phyloP scores from a whole-genome alignment of 1,140 invertebrate species.

The Coenobita brevimanus region DNA sequence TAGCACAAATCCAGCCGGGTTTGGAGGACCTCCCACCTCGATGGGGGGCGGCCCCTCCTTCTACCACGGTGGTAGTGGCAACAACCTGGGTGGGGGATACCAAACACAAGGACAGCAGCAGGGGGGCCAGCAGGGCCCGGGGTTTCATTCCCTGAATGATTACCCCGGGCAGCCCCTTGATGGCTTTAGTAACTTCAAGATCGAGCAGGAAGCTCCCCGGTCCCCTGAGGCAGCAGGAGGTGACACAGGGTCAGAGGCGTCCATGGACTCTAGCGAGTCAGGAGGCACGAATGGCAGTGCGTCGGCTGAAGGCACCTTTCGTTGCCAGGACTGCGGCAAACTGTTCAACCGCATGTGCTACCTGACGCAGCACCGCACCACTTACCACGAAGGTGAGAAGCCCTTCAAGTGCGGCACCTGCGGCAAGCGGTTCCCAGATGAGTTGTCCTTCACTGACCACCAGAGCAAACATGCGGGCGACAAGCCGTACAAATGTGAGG shows the following conservation, averaged over 20 bases:
- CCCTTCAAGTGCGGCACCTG: conserved; percentile 88
- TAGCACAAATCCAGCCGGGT: conserved; percentile 63
- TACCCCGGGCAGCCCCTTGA: conserved; percentile 64
- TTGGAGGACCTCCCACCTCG: conserved; percentile 42
- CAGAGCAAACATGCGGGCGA: conserved; percentile 85
- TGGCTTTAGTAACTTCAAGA: conserved; percentile 51
- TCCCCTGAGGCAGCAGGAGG: conserved; percentile 46
- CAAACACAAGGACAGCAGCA: conserved; percentile 19
- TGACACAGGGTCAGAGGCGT: conserved; percentile 63
- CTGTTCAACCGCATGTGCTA: conserved; percentile 90
- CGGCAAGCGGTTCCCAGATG: conserved; percentile 85
- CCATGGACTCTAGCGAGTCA: conserved; percentile 65
- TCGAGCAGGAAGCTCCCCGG: conserved; percentile 19
- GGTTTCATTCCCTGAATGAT: conserved; percentile 68
- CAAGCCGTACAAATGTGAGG: conserved; percentile 90
- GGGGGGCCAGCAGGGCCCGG: conserved; percentile 68
- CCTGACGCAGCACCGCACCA: conserved; percentile 90
- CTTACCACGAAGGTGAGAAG: conserved; percentile 89
- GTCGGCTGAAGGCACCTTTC: conserved; percentile 74
- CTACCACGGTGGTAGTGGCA: conserved; percentile 54
- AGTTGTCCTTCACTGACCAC: conserved; percentile 81
- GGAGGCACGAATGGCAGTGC: conserved; percentile 67
- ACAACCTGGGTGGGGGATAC: conserved; percentile 60
- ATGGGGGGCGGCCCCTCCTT: conserved; percentile 43
- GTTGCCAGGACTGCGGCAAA: conserved; percentile 88